Base-by-base conservation (phyloP, 2,888 invertebrate genomes). In the Drosophila nigritarsus region DNA sequence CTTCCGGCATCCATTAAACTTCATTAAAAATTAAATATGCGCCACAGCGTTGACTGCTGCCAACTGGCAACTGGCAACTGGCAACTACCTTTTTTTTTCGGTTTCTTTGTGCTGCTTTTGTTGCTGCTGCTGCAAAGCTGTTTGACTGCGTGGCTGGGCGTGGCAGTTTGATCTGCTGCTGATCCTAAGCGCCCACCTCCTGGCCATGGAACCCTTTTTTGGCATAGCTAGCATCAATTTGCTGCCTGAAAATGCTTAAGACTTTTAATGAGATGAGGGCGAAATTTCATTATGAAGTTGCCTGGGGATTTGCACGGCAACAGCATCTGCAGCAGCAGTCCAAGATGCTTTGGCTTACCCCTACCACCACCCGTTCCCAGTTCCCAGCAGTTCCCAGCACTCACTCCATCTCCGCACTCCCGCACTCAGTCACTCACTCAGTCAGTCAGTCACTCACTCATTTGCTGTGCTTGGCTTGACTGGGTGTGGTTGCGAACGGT, bases 21-120 rank as follows among this genome's bases (percentile, higher is more conserved):
- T 91, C 91, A 92, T 91, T 91, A 91, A 91, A 91, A 91, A 91
- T 92, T 91, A 90, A 92, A 90, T 91, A 91, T 90, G 90, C 83
- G 82, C 75, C 73, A 61, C 64, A 75, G 72, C 81, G 81, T 73
- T 75, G 83, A 59, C 67, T 65, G 73, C 71, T 75, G 71, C 54
- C 65, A 61, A 29, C 72, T 56, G 59, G n/a, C 24, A 73, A 42
- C 62, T 38, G 27, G 27, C 27, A 53, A 48, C 58, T 51, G 42
- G 59, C 69, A 36, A 51, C 30, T 50, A 59, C 45, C 61, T 29
- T 60, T 38, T 60, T 60, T 48, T 24, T 30, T 70, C 56, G 51
- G 42, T 45, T 75, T 49, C 54, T 70, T 70, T 54, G 60, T 59
- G 24, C 45, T 29, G 67, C 24, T 55, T 38, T 27, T 45, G 45